These are phyloP conservation scores for Epirrhoe tristata DNA, from an alignment of 2,888 invertebrate genomes.

Conservation along the genomic window DNA sequence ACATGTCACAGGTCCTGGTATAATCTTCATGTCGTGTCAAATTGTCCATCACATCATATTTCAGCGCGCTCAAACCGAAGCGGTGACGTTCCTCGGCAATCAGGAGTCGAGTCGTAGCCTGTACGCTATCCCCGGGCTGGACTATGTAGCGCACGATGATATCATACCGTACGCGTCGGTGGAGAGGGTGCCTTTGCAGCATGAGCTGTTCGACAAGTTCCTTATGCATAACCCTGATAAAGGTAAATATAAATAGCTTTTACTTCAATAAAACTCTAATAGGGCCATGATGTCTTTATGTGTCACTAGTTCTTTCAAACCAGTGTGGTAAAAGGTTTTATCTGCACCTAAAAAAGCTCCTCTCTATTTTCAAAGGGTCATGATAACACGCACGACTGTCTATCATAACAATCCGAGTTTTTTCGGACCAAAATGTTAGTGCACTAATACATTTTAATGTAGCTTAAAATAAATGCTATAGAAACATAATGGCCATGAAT, in stretches of 20 bases:
- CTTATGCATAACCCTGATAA: constrained; percentile 91
- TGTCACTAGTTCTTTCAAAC: neutral
- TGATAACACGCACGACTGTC: no score
- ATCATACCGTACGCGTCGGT: constrained; percentile 97
- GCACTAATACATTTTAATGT: no score
- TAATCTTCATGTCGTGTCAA: no score
- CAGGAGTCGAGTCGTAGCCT: constrained; percentile 97
- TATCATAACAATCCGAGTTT: no score
- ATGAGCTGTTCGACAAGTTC: constrained; percentile 98
- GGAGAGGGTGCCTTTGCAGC: constrained; percentile 95
- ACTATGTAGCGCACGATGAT: constrained; percentile 99
- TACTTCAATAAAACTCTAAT: no score
- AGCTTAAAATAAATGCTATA: no score
- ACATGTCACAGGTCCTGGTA: no score
- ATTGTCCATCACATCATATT: constrained; percentile 19
- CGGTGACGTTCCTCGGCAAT: constrained; percentile 98
- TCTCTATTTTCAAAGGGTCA: no score
- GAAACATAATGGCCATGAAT: no score
- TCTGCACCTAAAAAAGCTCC: no score
- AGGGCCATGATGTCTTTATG: neutral
- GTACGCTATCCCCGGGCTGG: constrained; percentile 98
- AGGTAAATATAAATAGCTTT: constrained; percentile 79
- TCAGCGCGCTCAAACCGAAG: constrained; percentile 98
- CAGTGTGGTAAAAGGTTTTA: no score
- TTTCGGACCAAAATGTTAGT: no score